phyloP scores from a whole-genome alignment of 1,140 invertebrate species.

The Copidosoma floridanum region DNA sequence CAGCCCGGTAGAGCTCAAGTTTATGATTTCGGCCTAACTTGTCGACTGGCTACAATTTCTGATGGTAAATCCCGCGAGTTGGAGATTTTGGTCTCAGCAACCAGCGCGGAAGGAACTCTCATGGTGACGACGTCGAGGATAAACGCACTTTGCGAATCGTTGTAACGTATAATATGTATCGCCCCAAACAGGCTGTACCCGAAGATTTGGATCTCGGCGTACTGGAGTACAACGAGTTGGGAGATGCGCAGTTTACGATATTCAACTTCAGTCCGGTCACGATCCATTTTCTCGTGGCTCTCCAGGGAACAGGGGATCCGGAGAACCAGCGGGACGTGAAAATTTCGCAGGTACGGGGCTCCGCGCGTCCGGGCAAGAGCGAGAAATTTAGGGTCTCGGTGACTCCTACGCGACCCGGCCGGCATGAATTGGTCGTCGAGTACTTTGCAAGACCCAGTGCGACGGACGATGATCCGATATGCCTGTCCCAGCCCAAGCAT shows the following conservation, averaged over 20 bases:
- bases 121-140: slow-evolving; percentile 31
- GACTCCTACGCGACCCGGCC: slow-evolving; percentile 30
- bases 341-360: slow-evolving; percentile 32
- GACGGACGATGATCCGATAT: slow-evolving; percentile 9
- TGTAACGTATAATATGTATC: no score
- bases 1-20: slow-evolving; percentile 28
- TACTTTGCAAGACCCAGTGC: slow-evolving; percentile 33
- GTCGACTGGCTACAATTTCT: slow-evolving; percentile 18
- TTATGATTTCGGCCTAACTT: slow-evolving; percentile 37
- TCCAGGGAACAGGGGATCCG: slow-evolving; percentile 13
- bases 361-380: slow-evolving; percentile 26
- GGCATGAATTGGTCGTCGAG: slow-evolving; percentile 36
- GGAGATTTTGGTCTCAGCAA: slow-evolving; percentile 30
- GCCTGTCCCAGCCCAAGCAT: slow-evolving; percentile 5
- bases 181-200: slow-evolving; percentile 33
- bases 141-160: not conserved
- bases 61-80: not conserved
- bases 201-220: slow-evolving; percentile 36
- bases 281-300: slow-evolving; percentile 36
- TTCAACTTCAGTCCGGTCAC: slow-evolving; percentile 39
- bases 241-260: slow-evolving; percentile 30
- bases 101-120: slow-evolving; percentile 34
- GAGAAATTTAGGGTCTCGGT: slow-evolving; percentile 33
- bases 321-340: slow-evolving; percentile 31
- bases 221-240: slow-evolving; percentile 28